These are phyloP conservation scores for Orthochromis indermauri DNA, from an alignment of 2,113 vertebrate genomes.

Conservation along the genomic window DNA sequence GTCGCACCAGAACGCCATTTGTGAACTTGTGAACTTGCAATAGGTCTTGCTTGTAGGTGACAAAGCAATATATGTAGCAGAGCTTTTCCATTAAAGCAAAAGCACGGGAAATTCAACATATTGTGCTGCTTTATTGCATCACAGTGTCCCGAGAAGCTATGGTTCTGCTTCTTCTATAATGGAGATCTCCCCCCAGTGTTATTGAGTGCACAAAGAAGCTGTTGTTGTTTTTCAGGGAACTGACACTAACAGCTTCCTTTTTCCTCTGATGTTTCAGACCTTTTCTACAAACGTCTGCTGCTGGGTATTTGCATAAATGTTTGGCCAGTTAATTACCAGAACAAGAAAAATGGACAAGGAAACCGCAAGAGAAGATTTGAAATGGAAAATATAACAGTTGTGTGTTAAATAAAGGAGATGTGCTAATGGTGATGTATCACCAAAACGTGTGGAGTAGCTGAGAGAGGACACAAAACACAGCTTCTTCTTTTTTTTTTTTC, in stretches of 20 bases:
- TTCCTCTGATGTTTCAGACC: background rate
- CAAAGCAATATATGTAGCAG: background rate
- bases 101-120: background rate
- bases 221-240: background rate
- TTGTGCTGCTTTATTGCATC: background rate
- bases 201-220: background rate
- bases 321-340: background rate
- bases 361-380: background rate
- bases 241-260: background rate
- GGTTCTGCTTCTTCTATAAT: background rate
- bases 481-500: background rate
- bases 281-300: background rate
- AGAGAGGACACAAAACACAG: background rate
- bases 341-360: background rate
- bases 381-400: background rate
- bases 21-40: constrained; percentile 8
- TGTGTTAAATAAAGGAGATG: background rate
- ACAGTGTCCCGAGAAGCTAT: background rate
- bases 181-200: background rate
- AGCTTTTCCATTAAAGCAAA: constrained; percentile 1
- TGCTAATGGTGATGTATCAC: background rate
- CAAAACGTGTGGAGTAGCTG: background rate
- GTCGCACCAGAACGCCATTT: background rate
- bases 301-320: background rate
- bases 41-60: background rate